Percentiles rank a stretch among this genome's conserved stretches.
These are phyloP conservation scores for Scaptomyza polygonia DNA, from an alignment of 2,888 invertebrate genomes.

Conservation along the genomic window DNA sequence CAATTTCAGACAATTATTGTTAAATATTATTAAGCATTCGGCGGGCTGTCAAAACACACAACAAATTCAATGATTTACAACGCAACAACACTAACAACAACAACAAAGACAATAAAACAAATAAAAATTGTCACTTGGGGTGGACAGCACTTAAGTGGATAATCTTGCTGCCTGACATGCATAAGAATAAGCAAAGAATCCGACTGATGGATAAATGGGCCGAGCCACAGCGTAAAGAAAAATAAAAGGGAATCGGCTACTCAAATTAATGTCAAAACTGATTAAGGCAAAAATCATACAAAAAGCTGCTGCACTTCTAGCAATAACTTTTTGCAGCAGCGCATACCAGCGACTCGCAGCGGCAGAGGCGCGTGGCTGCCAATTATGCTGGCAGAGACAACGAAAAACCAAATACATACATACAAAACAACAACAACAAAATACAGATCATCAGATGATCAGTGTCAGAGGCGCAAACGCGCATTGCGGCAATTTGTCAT, in stretches of 20 bases:
- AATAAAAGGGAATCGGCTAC: conserved; percentile 67
- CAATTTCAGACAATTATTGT: conserved; percentile 83
- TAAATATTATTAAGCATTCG: conserved; percentile 83
- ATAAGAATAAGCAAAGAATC: conserved; percentile 60
- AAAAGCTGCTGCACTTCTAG: conserved; percentile 37
- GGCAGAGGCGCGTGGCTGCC: conserved; percentile 72
- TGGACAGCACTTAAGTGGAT: conserved; percentile 76
- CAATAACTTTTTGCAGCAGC: conserved; percentile 13
- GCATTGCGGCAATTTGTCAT: conserved; percentile 57
- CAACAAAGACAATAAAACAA: conserved; percentile 26
- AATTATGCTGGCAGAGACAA: conserved; percentile 57
- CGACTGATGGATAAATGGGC: conserved; percentile 47
- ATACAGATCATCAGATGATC: conserved; percentile 42
- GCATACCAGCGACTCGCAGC: conserved; percentile 15
- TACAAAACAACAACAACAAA: no score
- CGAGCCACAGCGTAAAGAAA: conserved; percentile 44
- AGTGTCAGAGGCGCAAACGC: conserved; percentile 31
- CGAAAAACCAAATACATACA: conserved; percentile 10
- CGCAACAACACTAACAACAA: conserved; percentile 29
- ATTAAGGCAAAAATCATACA: conserved; percentile 57
- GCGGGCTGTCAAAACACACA: conserved; percentile 81
- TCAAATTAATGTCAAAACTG: conserved; percentile 82
- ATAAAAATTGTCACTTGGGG: conserved; percentile 75
- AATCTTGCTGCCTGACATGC: conserved; percentile 73
- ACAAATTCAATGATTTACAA: conserved; percentile 78